Percentiles rank a stretch among this genome's conserved stretches.
Evolutionary conservation across 1,140 invertebrate genomes (phyloP).

Genomic region (Melanaphis sacchari): DNA sequence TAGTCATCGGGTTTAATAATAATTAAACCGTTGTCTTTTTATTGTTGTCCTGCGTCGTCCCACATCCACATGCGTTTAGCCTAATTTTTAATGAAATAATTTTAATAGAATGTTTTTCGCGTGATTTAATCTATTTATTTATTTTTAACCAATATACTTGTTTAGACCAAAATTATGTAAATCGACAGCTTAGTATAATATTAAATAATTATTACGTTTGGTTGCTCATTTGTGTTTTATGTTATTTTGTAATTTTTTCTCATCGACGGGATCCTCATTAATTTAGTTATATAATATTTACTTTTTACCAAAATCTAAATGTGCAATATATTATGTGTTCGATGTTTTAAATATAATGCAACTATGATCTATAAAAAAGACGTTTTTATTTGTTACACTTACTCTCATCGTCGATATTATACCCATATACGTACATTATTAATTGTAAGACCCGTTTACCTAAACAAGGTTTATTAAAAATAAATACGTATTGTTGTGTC

Average conservation of each 20-base stretch:
- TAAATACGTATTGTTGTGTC: not conserved
- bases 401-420: not conserved
- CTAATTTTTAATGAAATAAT: not conserved
- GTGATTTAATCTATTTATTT: not conserved
- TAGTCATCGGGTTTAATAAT: not conserved
- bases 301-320: not conserved
- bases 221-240: not conserved
- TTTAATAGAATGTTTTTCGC: not conserved
- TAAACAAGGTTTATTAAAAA: not conserved
- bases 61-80: not conserved
- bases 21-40: not conserved
- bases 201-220: not conserved
- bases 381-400: not conserved
- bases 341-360: constrained; percentile 24
- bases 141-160: not conserved
- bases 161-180: not conserved
- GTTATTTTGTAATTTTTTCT: not conserved
- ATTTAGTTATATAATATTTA: not conserved
- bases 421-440: not conserved
- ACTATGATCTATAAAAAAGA: not conserved
- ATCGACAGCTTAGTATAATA: not conserved
- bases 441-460: too few species aligned
- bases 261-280: not conserved
- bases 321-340: constrained; percentile 39
- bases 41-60: not conserved